Conservation (phyloP, 2,797 vertebrate genomes). For the Allobates femoralis region DNA sequence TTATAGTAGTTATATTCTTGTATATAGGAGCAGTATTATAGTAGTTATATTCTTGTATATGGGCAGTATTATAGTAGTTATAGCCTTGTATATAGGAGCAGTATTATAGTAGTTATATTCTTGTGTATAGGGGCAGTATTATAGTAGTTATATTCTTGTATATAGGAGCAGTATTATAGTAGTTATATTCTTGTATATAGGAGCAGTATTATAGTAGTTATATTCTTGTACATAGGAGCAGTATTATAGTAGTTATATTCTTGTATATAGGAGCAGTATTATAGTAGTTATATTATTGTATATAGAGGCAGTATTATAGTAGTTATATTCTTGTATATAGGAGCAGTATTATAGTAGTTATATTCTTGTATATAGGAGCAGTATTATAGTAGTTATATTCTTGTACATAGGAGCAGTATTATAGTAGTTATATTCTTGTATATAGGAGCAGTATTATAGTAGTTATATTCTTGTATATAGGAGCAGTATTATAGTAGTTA, state of each 20-base stretch:
- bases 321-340: conserved; percentile 7
- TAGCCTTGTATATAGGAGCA: not conserved
- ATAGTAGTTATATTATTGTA: too few relatives aligned
- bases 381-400: not conserved
- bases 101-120: not conserved
- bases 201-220: conserved; percentile 1
- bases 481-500: conserved; percentile 1
- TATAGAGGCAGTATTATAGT: not conserved
- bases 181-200: not conserved
- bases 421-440: conserved; percentile 1
- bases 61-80: not conserved
- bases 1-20: conserved; percentile 6
- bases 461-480: conserved; percentile 4
- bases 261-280: not conserved
- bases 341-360: not conserved
- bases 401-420: not conserved
- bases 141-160: not conserved
- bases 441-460: not conserved
- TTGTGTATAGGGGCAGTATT: not conserved
- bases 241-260: conserved; percentile 9
- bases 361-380: not conserved
- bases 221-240: not conserved
- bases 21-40: not conserved
- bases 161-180: not conserved
- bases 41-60: too few relatives aligned